phyloP scores from a whole-genome alignment of 2,888 invertebrate genomes.

The Heliconius erato region DNA sequence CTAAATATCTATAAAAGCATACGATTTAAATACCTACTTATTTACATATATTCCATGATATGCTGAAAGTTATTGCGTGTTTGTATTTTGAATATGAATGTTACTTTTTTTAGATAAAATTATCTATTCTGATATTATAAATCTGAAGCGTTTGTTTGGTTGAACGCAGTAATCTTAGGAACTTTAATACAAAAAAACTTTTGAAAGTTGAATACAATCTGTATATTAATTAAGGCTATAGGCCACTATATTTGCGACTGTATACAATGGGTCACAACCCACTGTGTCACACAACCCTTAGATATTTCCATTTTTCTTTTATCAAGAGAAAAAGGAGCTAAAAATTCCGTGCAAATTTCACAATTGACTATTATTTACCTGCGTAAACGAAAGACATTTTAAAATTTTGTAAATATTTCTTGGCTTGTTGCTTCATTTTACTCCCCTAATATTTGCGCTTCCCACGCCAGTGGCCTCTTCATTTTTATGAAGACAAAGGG shows the following conservation, averaged over 20 bases:
- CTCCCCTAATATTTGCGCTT: conserved; percentile 26
- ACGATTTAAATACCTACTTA: background rate
- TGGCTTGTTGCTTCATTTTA: conserved; percentile 26
- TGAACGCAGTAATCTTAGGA: background rate
- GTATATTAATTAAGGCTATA: too few relatives aligned
- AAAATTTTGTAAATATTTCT: conserved; percentile 31
- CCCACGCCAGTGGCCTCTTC: conserved; percentile 9
- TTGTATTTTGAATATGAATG: background rate
- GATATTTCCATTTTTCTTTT: background rate
- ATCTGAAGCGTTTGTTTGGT: background rate
- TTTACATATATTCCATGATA: background rate
- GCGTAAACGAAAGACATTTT: conserved; percentile 26
- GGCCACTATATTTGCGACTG: too few relatives aligned
- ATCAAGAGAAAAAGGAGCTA: background rate
- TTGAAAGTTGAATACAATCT: too few relatives aligned
- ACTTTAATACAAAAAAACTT: too few relatives aligned
- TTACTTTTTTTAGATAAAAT: background rate
- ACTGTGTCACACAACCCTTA: background rate
- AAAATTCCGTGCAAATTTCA: background rate
- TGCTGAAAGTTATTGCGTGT: background rate
- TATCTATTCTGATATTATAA: background rate
- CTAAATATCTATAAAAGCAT: conserved; percentile 18
- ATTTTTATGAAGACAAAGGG: conserved; percentile 25
- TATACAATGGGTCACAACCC: too few relatives aligned
- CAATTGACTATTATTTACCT: background rate